Conservation (phyloP, 92 coral and sea anemone genomes). For the Phymanthus crucifer region DNA sequence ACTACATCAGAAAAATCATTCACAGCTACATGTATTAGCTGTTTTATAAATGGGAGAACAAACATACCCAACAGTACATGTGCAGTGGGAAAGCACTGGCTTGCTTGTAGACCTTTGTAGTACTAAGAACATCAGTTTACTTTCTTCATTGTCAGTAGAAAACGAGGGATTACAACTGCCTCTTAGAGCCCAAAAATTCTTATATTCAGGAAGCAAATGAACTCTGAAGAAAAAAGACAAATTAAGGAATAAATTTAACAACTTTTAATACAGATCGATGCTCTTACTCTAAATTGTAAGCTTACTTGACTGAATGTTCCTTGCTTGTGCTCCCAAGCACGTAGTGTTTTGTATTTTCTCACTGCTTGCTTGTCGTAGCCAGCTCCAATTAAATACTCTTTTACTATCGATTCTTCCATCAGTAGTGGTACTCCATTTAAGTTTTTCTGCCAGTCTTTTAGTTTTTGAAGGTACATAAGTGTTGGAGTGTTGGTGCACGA, state of each 20-base stretch:
- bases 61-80: constrained; percentile 57
- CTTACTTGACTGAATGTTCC: constrained; percentile 54
- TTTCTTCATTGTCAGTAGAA: constrained; percentile 53
- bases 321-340: constrained; percentile 54
- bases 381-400: constrained; percentile 40
- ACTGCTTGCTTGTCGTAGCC: constrained; percentile 42
- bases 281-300: neutral
- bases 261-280: constrained; percentile 13
- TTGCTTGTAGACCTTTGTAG: constrained; percentile 45
- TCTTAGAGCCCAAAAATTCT: constrained; percentile 42
- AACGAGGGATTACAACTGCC: constrained; percentile 54
- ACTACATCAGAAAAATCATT: too few relatives aligned
- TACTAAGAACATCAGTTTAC: constrained; percentile 41
- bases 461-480: constrained; percentile 32
- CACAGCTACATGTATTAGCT: neutral
- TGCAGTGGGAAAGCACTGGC: constrained; percentile 45
- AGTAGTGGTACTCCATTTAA: constrained; percentile 27
- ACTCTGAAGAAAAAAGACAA: constrained; percentile 31
- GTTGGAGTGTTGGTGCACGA: constrained; percentile 19
- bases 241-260: constrained; percentile 18
- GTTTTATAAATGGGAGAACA: neutral
- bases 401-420: constrained; percentile 51
- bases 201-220: constrained; percentile 39
- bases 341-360: constrained; percentile 51
- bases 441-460: constrained; percentile 41